These are phyloP conservation scores for Lasius platythorax DNA, from an alignment of 2,888 invertebrate genomes.

Conservation along the genomic window DNA sequence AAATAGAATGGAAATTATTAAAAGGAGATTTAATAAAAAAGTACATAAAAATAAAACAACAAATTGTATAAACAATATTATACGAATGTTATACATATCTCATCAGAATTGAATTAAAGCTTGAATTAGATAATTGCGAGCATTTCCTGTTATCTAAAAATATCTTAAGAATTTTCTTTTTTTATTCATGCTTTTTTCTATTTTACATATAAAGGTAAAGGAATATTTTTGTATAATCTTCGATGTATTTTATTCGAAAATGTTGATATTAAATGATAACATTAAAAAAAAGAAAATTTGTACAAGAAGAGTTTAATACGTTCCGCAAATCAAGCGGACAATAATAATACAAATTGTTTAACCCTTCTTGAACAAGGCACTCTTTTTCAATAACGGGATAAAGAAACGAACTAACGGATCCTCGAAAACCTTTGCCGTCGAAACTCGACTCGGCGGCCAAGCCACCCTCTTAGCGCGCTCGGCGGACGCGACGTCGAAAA, in stretches of 20 bases:
- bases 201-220: not conserved
- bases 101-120: not conserved
- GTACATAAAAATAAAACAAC: not conserved
- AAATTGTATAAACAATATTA: not conserved
- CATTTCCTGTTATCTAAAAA: not conserved
- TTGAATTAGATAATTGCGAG: not conserved
- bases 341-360: constrained; percentile 62
- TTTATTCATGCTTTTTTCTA: not conserved
- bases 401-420: constrained; percentile 68
- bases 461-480: constrained; percentile 70
- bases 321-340: constrained; percentile 30
- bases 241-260: not conserved
- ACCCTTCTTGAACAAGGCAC: constrained; percentile 60
- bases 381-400: constrained; percentile 70
- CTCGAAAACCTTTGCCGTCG: constrained; percentile 26
- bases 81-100: not conserved
- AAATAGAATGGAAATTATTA: not conserved
- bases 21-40: not conserved
- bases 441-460: constrained; percentile 25
- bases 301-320: not conserved
- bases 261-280: not conserved
- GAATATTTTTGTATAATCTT: not conserved
- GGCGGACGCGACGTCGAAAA: constrained; percentile 40
- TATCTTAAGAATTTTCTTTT: not conserved
- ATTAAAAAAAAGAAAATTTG: not conserved